A percentile compares a stretch with the other conserved stretches of the same genome.
phyloP scores from a whole-genome alignment of 2,888 invertebrate genomes.

The Mactromeris polynyma region DNA sequence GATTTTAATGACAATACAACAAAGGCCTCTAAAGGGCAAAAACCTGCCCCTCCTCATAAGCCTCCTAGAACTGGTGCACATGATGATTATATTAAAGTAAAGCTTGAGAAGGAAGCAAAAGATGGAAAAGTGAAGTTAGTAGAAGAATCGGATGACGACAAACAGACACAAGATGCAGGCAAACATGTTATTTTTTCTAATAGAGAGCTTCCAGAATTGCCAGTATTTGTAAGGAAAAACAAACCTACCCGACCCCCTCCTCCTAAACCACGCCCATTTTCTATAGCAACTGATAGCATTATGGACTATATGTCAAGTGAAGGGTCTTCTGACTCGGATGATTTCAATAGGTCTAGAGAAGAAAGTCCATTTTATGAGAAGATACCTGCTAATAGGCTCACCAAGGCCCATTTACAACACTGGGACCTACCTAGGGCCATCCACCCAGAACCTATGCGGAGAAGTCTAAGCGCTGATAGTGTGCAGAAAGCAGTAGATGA shows the following conservation, averaged over 20 bases:
- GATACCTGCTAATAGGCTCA: slow-evolving; percentile 24
- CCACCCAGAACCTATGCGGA: slow-evolving; percentile 72
- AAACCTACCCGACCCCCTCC: slow-evolving; percentile 73
- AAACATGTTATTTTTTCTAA: slow-evolving; percentile 20
- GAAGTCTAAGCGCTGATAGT: slow-evolving; percentile 82
- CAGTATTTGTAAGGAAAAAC: slow-evolving; percentile 32
- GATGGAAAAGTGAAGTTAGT: slow-evolving; percentile 21
- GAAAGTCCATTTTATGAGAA: slow-evolving; percentile 67
- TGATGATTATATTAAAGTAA: slow-evolving; percentile 79
- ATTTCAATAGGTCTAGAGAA: slow-evolving; percentile 23
- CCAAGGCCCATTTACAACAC: slow-evolving; percentile 62
- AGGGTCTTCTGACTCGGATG: slow-evolving; percentile 44
- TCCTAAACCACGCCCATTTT: slow-evolving; percentile 68
- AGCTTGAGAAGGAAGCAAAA: slow-evolving; percentile 64
- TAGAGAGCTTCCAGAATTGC: slow-evolving; percentile 20
- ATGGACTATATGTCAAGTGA: slow-evolving; percentile 50
- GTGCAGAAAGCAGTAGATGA: slow-evolving; percentile 70
- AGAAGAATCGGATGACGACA: neutral
- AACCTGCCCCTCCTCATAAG: slow-evolving; percentile 73
- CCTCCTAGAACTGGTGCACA: slow-evolving; percentile 82
- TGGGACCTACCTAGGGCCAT: slow-evolving; percentile 71
- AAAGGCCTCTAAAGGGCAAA: neutral
- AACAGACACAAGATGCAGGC: slow-evolving; percentile 20
- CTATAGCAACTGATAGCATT: slow-evolving; percentile 63
- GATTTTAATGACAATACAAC: slow-evolving; percentile 29